Base-by-base conservation (phyloP, 2,797 vertebrate species). In the Galagoides demidoff region DNA sequence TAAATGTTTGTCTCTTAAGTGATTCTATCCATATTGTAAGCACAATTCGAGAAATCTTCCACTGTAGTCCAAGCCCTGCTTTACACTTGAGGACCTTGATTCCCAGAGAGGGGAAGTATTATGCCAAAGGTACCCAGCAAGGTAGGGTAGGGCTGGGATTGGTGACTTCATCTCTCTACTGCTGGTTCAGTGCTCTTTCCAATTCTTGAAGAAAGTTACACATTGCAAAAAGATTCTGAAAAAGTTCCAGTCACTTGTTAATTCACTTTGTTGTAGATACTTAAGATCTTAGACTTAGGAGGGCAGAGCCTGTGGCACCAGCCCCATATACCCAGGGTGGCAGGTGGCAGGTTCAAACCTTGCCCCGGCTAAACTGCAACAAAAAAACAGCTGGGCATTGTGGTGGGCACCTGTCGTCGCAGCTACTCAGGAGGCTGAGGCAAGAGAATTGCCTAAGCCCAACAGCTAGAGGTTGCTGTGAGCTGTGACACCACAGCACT, bases 21-120 rank as follows among this genome's bases (percentile, higher is more conserved):
- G 84, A 31, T 88, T 78, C 68, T 86, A 76, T 93, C 27, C 61
- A 77, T 52, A 31, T 49, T 83, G 49, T 91, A 83, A 82, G 20
- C 22, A 76, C 61, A 95, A 92, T 49, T 96, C 52, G 83, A 43
- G 79, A 92, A 95, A 74, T 64, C 17, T 17, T 92, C 55, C 49
- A 1, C 34, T 29, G n/a, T 0, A 66, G 57, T 61, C 34, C 23
- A 61, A 29, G 1, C 22, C 37, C 19, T 61, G 2, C 63, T 92
- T 92, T n/a, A 63, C 43, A 39, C 25, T 9, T 45, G 17, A 78
- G 45, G 13, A 43, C 59, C 6, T n/a, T n/a, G 77, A n/a, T 77
- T 16, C 25, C n/a, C 20, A 37, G 27, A 76, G 57, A 85, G 11
- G 37, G 39, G 20, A 74, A 37, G 10, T 64, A 29, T 37, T n/a